Conservation (phyloP, 1,140 invertebrate species). For the Acromyrmex heyeri region DNA sequence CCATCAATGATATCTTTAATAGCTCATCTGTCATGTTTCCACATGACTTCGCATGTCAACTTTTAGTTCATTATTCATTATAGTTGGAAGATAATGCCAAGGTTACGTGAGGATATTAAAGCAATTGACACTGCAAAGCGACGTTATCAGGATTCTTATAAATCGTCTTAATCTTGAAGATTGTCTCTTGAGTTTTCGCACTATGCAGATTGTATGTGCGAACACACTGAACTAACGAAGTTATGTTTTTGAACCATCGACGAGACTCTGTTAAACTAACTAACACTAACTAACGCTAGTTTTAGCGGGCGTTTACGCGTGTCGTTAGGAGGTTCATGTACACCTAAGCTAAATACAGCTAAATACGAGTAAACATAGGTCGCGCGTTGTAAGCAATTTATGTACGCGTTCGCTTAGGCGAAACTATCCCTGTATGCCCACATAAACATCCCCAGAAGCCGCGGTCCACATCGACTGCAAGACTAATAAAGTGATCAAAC, state of each 20-base stretch:
- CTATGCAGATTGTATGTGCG: not conserved
- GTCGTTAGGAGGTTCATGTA: slow-evolving; percentile 6
- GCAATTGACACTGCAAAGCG: not conserved
- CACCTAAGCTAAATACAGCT: slow-evolving; percentile 40
- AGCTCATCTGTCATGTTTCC: slow-evolving; percentile 3
- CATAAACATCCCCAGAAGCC: slow-evolving; percentile 41
- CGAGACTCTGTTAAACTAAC: not conserved
- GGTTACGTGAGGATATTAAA: not conserved
- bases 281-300: not conserved
- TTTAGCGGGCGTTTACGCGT: slow-evolving; percentile 20
- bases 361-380: slow-evolving; percentile 37
- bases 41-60: not conserved
- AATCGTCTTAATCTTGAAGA: not conserved
- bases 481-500: slow-evolving; percentile 58
- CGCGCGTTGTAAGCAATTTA: slow-evolving; percentile 49
- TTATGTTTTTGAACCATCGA: not conserved
- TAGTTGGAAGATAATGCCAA: slow-evolving; percentile 15
- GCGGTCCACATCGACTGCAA: slow-evolving; percentile 30
- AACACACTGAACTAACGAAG: not conserved
- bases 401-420: slow-evolving; percentile 5
- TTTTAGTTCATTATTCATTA: slow-evolving; percentile 1
- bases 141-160: not conserved
- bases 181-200: slow-evolving; percentile 3
- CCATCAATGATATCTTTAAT: not conserved
- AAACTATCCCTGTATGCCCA: slow-evolving; percentile 9